phyloP scores from a whole-genome alignment of 2,888 invertebrate species.

The Archips xylosteana region DNA sequence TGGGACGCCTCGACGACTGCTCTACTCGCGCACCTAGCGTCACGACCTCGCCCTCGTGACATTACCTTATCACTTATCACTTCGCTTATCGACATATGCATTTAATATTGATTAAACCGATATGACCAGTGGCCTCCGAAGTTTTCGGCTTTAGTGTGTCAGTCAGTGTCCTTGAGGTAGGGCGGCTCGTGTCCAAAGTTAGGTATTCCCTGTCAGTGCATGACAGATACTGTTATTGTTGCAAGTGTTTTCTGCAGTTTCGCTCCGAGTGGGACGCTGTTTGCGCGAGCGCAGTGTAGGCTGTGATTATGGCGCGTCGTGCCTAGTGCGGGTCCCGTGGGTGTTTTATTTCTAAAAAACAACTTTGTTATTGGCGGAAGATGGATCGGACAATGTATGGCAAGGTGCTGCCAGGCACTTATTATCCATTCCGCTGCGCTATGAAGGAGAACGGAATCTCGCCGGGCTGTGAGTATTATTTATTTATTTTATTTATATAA shows the following conservation, averaged over 20 bases:
- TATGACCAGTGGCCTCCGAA: slow-evolving; percentile 50
- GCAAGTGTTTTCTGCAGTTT: slow-evolving; percentile 64
- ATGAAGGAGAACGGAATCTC: slow-evolving; percentile 92
- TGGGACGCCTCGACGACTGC: slow-evolving; percentile 80
- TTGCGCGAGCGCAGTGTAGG: slow-evolving; percentile 70
- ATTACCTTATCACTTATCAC: slow-evolving; percentile 76
- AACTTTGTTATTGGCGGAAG: slow-evolving; percentile 72
- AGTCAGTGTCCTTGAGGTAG: slow-evolving; percentile 59
- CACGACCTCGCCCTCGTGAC: slow-evolving; percentile 74
- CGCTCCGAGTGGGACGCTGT: slow-evolving; percentile 61
- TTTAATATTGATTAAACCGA: slow-evolving; percentile 55
- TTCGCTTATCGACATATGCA: slow-evolving; percentile 60
- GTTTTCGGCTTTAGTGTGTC: slow-evolving; percentile 51
- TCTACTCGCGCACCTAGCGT: slow-evolving; percentile 64
- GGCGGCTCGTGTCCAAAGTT: slow-evolving; percentile 46
- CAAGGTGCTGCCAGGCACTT: slow-evolving; percentile 93
- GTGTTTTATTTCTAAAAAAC: slow-evolving; percentile 77
- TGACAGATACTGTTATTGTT: slow-evolving; percentile 48
- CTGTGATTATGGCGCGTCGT: slow-evolving; percentile 80
- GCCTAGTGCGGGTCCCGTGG: slow-evolving; percentile 72
- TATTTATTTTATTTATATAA: slow-evolving; percentile 50
- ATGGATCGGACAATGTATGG: slow-evolving; percentile 97
- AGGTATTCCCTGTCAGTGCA: slow-evolving; percentile 45
- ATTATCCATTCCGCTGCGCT: slow-evolving; percentile 94
- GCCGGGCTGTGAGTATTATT: slow-evolving; percentile 92